Evolutionary conservation across 30 jellyfish, hydroid and myxozoan genomes (phyloP), one percentile per base, ranked within the genome.

Genomic region (Euphysa ruthae): DNA sequence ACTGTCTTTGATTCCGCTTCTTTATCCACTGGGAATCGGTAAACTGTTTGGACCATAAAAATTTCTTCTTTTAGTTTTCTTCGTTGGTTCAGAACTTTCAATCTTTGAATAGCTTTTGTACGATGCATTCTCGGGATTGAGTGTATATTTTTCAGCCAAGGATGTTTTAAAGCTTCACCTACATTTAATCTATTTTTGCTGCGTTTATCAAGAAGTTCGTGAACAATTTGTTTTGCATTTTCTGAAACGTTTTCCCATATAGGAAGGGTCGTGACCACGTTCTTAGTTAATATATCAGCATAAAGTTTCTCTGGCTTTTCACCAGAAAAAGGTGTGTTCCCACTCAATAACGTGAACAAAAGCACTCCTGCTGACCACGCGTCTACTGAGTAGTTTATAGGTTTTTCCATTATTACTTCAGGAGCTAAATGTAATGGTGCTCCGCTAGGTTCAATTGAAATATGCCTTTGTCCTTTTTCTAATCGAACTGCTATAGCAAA

Each of bases 301-400:
- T 71, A 86, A 43, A 86, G 50, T 6, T 32, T 24, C 26, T 73
- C 61, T 0, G 66, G 83, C 43, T 32, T 58, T 1, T 79, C 85
- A 2, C 63, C 85, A 26, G 49, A 72, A 65, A 86, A 86, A 23
- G 96, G 96, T 16, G 93, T 84, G 46, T 55, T 69, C 27, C 91
- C 95, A 73, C 83, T 58, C 20, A 86, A 18, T 66, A 86, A 8
- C 1, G 73, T 66, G 64, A 58, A 86, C 44, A 73, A 10, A 0
- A 86, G 75, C 18, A 86, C 83, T 28, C 96, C 96, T 27, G 81
- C 76, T 13, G 85, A 54, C 85, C 85, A 73, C 16, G 35, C 44
- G 49, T 73, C 85, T 10, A 73, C 85, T 6, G 58, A 82, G 61
- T 61, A 58, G 31, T 42, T 63, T 4, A 73, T 38, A 10, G 82